Percentiles rank a stretch among this genome's conserved stretches.
phyloP scores from a whole-genome alignment of 1,140 invertebrate genomes.

The Popillia japonica region DNA sequence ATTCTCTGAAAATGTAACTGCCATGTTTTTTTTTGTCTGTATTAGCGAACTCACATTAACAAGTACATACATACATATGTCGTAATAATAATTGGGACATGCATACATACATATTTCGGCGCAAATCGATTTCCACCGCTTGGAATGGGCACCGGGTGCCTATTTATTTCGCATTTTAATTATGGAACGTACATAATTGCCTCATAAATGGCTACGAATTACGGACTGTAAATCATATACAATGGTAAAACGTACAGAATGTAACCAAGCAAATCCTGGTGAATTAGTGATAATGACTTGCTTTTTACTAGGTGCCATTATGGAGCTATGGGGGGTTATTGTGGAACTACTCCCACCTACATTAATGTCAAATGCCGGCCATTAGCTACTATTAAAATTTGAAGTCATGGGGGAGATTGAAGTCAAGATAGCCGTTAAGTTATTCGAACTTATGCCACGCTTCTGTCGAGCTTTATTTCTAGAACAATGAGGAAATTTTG shows the following conservation, averaged over 20 bases:
- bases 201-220: conserved; percentile 1
- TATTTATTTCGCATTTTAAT: conserved; percentile 13
- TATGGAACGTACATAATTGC: neutral
- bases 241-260: neutral
- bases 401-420: no score
- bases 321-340: no score
- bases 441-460: no score
- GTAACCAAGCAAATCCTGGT: neutral
- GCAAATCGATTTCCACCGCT: neutral
- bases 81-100: neutral
- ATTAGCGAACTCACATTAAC: neutral
- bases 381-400: no score
- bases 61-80: neutral
- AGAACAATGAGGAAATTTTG: no score
- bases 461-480: no score
- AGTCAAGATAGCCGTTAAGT: no score
- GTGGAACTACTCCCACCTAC: no score
- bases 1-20: no score
- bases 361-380: no score
- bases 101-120: neutral
- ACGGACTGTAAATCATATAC: neutral
- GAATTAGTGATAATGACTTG: neutral
- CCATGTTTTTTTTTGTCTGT: no score
- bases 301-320: neutral
- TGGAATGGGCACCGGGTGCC: neutral